Base-by-base conservation (phyloP, 2,797 vertebrate genomes). In the Mormyrops boulengeri region DNA sequence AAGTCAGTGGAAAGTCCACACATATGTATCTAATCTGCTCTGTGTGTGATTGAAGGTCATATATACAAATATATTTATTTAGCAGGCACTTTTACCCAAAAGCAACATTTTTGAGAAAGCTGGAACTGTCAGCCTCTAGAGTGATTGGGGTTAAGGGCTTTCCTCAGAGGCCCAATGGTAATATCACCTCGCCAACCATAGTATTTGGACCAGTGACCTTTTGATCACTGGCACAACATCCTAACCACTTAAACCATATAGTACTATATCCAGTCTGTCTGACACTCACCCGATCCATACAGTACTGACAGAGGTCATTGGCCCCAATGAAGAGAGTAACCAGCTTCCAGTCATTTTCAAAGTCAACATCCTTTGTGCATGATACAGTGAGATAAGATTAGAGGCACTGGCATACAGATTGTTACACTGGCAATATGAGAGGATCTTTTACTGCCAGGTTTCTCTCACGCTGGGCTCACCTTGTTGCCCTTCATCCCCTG, bases 241-340 rank as follows among this genome's bases (percentile, higher is more conserved):
- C 30, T 73, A 38, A 38, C 30, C 30, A 38, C 12, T 73, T n/a
- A 30, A 73, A 30, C 11, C 66, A 34, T 30, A 34, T 1, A 73
- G 30, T 12, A 49, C 19, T 85, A 49, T 50, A 12, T 85, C 47
- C 19, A 0, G 1, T 34, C 66, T 38, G 30, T 34, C 12, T 34
- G 88, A 90, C 60, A 92, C 94, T 96, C 95, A 99, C 98, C 92
- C 95, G 94, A 90, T 98, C 94, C 49, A 96, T 92, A 91, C 98
- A 99, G 95, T 97, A 98, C 90, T 95, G 95, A 93, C 98, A 99
- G 88, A 99, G 93, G 95, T 99, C 98, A 0, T 96, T 98, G 92
- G 93, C 94, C 91, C 98, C 98, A 41, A 98, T 93, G 80, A 99
- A 96, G 91, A 99, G 89, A 2, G 98, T 99, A 93, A 99, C 95